These are phyloP conservation scores for Ctenochaetus hawaiiensis DNA, from an alignment of 2,797 vertebrate species.

Conservation along the genomic window DNA sequence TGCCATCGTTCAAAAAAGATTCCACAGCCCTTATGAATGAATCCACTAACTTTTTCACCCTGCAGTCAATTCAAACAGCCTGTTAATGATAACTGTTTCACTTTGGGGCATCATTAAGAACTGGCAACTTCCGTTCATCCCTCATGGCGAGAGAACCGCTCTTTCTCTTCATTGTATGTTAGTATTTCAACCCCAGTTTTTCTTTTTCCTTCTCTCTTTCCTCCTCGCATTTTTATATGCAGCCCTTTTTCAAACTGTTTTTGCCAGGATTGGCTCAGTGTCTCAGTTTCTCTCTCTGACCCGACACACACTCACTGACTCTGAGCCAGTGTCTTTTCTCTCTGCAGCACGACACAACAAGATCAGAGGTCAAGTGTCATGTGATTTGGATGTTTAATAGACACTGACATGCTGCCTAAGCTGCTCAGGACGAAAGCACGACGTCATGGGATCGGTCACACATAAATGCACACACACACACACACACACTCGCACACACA, in stretches of 20 bases:
- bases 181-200: neutral
- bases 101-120: conserved; percentile 57
- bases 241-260: neutral
- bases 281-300: neutral
- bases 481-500: conserved; percentile 11
- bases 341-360: conserved; percentile 16
- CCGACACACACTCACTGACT: neutral
- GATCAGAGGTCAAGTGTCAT: conserved; percentile 69
- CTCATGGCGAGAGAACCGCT: neutral
- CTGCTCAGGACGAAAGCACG: conserved; percentile 63
- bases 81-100: neutral
- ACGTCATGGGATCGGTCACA: conserved; percentile 52
- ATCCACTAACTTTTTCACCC: conserved; percentile 30
- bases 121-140: conserved; percentile 29
- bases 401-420: conserved; percentile 65
- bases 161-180: neutral
- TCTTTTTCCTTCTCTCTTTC: neutral
- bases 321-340: conserved; percentile 18
- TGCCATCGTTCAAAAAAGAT: neutral
- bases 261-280: neutral
- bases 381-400: conserved; percentile 64
- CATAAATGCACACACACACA: conserved; percentile 2
- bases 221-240: neutral
- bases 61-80: conserved; percentile 49
- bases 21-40: conserved; percentile 8